Evolutionary conservation across 2,113 vertebrate genomes (phyloP), one percentile per base, ranked within the genome.

Genomic region (Chlorodrepanis virens): DNA sequence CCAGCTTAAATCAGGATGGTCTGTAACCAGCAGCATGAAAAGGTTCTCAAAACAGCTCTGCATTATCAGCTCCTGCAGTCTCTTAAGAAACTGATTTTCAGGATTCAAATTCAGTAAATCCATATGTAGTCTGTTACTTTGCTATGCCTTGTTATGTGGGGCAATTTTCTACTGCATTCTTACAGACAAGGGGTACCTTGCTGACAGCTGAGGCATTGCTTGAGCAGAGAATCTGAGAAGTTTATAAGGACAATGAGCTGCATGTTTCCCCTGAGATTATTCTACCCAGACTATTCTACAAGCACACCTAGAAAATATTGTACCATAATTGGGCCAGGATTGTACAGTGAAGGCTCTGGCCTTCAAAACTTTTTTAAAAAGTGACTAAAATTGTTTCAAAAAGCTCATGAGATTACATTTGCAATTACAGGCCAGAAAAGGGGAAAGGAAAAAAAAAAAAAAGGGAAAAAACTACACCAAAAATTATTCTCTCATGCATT

Each of bases 391-490:
- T 2, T 5, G 6, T 44, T 74, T 52, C 2, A 74, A 82, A 76
- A 90, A 80, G 24, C 14, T 23, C 9, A 18, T 5, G 18, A 35
- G 2, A 77, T 40, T 15, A 74, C 31, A 81, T 83, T n/a, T 68
- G 28, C 57, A 71, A 57, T 16, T 40, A 20, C 5, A 57, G 11
- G 40, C 19, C 13, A 74, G 28, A 11, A 52, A 42, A 42, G 5
- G 5, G 21, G 7, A 42, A 42, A 39, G 19, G 5, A 22, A n/a
- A 27, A 21, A 24, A 14, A 2, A 45, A 28, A 29, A 31, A 40
- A 54, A 9, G 4, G 4, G 2, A 6, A 11, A 35, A 52, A 39
- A 21, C 0, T 4, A 20, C 9, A 22, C 5, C 17, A 65, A 50
- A 67, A 85, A 8, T 59, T 68, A 50, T 10, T 78, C 12, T 28